Evolutionary conservation across 2,113 vertebrate species (phyloP).

Genomic region (Chrysemys picta): DNA sequence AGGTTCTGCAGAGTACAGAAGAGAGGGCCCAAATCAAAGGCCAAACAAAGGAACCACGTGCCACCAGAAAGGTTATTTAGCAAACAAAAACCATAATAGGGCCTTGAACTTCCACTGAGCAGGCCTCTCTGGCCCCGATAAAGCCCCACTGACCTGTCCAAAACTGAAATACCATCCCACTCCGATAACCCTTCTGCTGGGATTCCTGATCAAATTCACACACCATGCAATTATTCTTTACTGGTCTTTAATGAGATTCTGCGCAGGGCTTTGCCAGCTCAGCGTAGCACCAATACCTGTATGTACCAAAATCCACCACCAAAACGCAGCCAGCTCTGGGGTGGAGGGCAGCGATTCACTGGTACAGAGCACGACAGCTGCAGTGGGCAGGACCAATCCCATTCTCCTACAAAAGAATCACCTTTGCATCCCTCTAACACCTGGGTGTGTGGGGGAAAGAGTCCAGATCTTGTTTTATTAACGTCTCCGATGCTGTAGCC

Average conservation of each 20-base stretch:
- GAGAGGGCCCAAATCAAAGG: not conserved
- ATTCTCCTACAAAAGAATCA: not conserved
- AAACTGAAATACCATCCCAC: not conserved
- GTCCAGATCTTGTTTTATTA: not conserved
- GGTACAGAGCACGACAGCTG: not conserved
- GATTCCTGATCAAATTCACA: not conserved
- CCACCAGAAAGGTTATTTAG: not conserved
- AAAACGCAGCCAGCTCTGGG: not conserved
- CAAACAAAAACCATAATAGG: not conserved
- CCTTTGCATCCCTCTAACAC: not conserved
- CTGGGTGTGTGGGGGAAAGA: not conserved
- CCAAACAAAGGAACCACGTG: not conserved
- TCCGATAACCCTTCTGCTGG: not conserved
- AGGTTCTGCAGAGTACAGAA: not conserved
- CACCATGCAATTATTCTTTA: not conserved
- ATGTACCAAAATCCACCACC: not conserved
- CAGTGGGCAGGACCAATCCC: not conserved
- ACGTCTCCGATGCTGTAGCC: not conserved
- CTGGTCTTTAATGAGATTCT: not conserved
- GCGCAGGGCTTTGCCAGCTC: not conserved
- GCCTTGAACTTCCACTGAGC: not conserved
- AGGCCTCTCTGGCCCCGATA: not conserved
- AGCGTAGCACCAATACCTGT: not conserved
- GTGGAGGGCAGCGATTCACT: not conserved
- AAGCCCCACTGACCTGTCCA: not conserved